phyloP scores from a whole-genome alignment of 2,113 vertebrate genomes.

The Muntiacus muntjak region DNA sequence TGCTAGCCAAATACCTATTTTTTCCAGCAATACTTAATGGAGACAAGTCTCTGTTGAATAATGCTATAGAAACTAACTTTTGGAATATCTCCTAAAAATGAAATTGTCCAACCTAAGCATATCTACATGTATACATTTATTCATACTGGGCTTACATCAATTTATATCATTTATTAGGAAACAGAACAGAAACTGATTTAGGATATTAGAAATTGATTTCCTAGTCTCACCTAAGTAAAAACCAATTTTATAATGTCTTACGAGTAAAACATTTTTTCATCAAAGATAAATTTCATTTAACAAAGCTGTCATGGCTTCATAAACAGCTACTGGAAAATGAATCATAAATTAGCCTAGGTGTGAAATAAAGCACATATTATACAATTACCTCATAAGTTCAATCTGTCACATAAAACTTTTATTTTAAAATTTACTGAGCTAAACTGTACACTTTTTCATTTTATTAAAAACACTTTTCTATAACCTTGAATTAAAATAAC shows the following conservation, averaged over 20 bases:
- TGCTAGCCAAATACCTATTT: not conserved
- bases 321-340: slow-evolving; percentile 35
- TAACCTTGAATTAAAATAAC: not conserved
- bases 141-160: not conserved
- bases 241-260: not conserved
- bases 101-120: not conserved
- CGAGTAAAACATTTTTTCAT: not conserved
- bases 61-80: not conserved
- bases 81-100: not conserved
- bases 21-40: not conserved
- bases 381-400: not conserved
- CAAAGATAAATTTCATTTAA: slow-evolving; percentile 29
- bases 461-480: not conserved
- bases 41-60: not conserved
- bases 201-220: slow-evolving; percentile 37
- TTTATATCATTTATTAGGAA: not conserved
- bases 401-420: not conserved
- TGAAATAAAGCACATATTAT: slow-evolving; percentile 36
- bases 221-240: not conserved
- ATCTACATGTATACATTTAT: not conserved
- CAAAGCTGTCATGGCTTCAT: slow-evolving; percentile 20
- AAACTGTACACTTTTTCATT: not conserved
- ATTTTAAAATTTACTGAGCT: slow-evolving; percentile 1
- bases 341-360: not conserved
- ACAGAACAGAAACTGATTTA: slow-evolving; percentile 15